These are phyloP conservation scores for Chlorops oryzae DNA, from an alignment of 1,140 invertebrate species.

Conservation along the genomic window DNA sequence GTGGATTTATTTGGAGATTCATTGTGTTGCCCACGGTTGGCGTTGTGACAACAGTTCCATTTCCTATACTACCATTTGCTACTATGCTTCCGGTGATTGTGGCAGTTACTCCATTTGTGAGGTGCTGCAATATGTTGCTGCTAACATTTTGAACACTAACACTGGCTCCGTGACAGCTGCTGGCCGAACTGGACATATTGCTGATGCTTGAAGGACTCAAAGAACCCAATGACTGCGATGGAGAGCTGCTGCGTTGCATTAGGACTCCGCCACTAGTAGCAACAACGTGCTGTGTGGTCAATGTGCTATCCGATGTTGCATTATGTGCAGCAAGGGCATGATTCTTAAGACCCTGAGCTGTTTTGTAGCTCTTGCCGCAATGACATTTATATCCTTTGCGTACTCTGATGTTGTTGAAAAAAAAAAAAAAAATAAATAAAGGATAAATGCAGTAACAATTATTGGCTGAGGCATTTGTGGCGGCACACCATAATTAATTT, in stretches of 20 bases:
- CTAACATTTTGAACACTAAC: slow-evolving; percentile 4
- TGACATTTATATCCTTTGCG: slow-evolving; percentile 72
- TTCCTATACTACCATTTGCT: not conserved
- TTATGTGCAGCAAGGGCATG: slow-evolving; percentile 60
- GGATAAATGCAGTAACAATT: slow-evolving; percentile 2
- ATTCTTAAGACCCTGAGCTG: slow-evolving; percentile 65
- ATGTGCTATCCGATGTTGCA: slow-evolving; percentile 36
- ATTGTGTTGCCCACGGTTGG: slow-evolving; percentile 22
- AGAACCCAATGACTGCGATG: slow-evolving; percentile 44
- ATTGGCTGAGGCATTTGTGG: not conserved
- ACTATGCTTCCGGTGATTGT: too few species aligned
- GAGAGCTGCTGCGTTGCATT: slow-evolving; percentile 40
- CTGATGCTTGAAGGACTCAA: slow-evolving; percentile 44
- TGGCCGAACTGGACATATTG: slow-evolving; percentile 44
- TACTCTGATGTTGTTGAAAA: slow-evolving; percentile 58
- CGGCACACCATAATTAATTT: slow-evolving; percentile 1
- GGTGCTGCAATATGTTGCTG: slow-evolving; percentile 34
- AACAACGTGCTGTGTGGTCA: slow-evolving; percentile 32
- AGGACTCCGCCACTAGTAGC: slow-evolving; percentile 13
- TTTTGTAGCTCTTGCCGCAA: slow-evolving; percentile 79
- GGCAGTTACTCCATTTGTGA: slow-evolving; percentile 24
- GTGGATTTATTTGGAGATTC: too few species aligned
- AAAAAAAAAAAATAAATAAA: slow-evolving; percentile 1
- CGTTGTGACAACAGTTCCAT: slow-evolving; percentile 9
- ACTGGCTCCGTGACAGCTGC: slow-evolving; percentile 33